Conservation (phyloP, 2,797 vertebrate species). For the Chelonia mydas region DNA sequence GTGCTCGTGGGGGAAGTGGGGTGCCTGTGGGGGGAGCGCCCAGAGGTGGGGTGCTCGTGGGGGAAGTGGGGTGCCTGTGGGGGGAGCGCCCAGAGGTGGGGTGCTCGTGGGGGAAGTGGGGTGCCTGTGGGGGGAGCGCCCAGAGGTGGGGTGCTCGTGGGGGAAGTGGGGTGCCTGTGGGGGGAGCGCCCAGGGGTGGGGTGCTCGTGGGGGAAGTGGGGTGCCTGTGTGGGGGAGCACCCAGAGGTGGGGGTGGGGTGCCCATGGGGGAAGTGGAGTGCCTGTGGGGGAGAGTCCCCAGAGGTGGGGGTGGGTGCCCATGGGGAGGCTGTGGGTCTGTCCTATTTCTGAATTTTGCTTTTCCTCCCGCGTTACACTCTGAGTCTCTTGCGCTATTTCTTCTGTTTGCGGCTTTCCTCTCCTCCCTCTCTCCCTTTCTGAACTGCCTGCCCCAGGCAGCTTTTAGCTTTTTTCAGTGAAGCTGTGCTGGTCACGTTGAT, state of each 20-base stretch:
- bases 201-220: no score
- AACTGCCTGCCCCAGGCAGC: background rate
- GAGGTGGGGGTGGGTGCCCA: no score
- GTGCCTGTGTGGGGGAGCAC: no score
- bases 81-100: fast-evolving
- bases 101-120: background rate
- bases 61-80: background rate
- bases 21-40: no score
- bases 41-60: background rate
- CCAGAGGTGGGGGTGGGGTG: no score
- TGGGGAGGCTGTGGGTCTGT: background rate
- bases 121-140: background rate
- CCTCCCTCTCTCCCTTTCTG: background rate
- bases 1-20: fast-evolving
- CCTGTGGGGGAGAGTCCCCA: background rate
- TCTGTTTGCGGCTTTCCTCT: background rate
- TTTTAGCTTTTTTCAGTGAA: no score
- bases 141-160: background rate
- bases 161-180: background rate
- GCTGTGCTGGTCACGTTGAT: no score
- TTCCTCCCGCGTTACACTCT: background rate
- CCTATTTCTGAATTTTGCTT: background rate
- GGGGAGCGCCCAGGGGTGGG: no score
- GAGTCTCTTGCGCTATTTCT: background rate
- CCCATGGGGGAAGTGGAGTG: no score